A percentile compares a stretch with the other conserved stretches of the same genome.
These are phyloP conservation scores for Bos javanicus DNA, from an alignment of 2,113 vertebrate species.

Conservation along the genomic window DNA sequence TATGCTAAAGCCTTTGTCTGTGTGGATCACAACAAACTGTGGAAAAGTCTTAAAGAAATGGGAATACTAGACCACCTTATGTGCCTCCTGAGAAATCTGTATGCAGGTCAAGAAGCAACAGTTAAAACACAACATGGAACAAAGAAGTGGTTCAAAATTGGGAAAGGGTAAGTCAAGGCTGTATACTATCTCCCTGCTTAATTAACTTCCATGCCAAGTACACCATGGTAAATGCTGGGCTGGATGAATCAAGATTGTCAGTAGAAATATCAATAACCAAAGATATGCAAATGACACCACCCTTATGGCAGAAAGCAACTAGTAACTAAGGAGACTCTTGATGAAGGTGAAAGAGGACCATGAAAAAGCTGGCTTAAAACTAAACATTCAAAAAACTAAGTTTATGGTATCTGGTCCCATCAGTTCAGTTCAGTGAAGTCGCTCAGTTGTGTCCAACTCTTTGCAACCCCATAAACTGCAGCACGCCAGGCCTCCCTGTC, in stretches of 20 bases:
- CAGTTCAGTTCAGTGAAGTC: not conserved
- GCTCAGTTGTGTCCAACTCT: too few relatives aligned
- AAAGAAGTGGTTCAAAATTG: not conserved
- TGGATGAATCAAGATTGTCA: not conserved
- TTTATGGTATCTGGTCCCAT: not conserved
- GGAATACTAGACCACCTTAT: not conserved
- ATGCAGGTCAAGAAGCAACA: not conserved
- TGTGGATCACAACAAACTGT: not conserved
- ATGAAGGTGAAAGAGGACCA: not conserved
- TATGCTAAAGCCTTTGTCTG: not conserved
- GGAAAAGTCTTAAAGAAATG: not conserved
- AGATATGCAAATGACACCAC: not conserved
- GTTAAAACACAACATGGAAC: not conserved
- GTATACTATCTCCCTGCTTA: not conserved
- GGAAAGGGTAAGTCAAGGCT: not conserved
- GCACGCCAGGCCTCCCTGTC: too few relatives aligned
- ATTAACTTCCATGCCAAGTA: not conserved
- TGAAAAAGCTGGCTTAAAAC: not conserved
- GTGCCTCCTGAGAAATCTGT: not conserved
- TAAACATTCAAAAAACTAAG: not conserved
- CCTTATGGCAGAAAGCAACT: not conserved
- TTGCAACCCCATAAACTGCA: rapidly evolving
- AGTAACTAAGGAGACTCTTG: not conserved
- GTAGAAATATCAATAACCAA: not conserved
- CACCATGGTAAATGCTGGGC: not conserved